Percentiles rank a stretch among this genome's conserved stretches.
Evolutionary conservation across 2,888 invertebrate species (phyloP).

Genomic region (Andrena minutula): DNA sequence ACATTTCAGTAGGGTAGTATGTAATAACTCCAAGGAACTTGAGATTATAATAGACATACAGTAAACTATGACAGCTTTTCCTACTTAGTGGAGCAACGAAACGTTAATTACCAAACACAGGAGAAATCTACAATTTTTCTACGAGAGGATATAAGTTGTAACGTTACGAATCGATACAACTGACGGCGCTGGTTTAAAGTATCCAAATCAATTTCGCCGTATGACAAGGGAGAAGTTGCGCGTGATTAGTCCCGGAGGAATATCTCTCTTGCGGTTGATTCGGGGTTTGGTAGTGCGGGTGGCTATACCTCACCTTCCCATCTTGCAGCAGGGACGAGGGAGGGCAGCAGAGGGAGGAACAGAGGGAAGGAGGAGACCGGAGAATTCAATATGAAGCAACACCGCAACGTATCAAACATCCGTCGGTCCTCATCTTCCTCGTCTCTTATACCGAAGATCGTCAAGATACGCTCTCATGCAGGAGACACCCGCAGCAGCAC

Average conservation of each 20-base stretch:
- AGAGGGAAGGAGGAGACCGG: constrained; percentile 47
- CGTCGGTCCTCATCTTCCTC: constrained; percentile 77
- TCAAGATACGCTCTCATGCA: constrained; percentile 59
- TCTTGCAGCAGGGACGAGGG: constrained; percentile 38
- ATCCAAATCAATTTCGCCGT: constrained; percentile 63
- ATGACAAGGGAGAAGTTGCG: constrained; percentile 70
- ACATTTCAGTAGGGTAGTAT: too few species aligned
- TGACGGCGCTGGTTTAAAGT: constrained; percentile 49
- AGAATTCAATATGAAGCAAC: constrained; percentile 81
- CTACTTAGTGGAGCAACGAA: too few species aligned
- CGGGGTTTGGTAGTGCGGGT: constrained; percentile 61
- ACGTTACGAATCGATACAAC: constrained; percentile 1
- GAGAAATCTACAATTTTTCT: not conserved
- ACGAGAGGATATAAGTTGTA: constrained; percentile 7
- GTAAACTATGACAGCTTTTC: too few species aligned
- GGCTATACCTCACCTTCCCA: constrained; percentile 64
- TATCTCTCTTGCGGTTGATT: constrained; percentile 71
- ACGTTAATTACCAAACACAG: too few species aligned
- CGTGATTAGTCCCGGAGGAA: constrained; percentile 70
- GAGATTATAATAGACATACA: too few species aligned
- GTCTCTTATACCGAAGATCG: constrained; percentile 69
- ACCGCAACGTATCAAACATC: constrained; percentile 82
- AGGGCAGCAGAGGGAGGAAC: constrained; percentile 3
- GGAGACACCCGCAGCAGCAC: constrained; percentile 64
- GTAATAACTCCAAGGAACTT: too few species aligned